phyloP scores from a whole-genome alignment of 2,888 invertebrate species.

The Odiellus spinosus region DNA sequence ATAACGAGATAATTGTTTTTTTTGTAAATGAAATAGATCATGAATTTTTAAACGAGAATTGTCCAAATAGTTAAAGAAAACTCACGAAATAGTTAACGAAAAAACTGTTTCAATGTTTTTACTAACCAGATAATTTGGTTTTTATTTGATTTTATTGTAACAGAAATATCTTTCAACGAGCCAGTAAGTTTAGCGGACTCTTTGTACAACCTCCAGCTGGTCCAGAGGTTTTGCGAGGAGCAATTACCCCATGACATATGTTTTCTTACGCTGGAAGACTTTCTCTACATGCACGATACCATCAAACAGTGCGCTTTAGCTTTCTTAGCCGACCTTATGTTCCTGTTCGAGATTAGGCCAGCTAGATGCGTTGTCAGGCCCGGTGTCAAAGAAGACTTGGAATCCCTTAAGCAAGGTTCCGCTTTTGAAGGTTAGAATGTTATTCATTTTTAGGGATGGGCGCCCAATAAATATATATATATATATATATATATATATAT shows the following conservation, averaged over 20 bases:
- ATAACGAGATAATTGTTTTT: background rate
- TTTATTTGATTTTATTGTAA: background rate
- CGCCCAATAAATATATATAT: no score
- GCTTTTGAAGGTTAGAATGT: no score
- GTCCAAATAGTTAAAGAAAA: no score
- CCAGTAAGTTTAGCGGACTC: conserved; percentile 71
- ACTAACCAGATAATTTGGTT: background rate
- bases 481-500: no score
- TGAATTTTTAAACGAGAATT: no score
- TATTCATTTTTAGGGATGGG: no score
- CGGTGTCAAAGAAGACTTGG: conserved; percentile 29
- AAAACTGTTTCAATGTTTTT: background rate
- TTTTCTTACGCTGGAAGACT: conserved; percentile 88
- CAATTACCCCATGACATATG: conserved; percentile 74
- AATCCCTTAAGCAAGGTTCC: no score
- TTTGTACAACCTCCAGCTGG: conserved; percentile 73
- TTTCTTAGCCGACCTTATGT: conserved; percentile 84
- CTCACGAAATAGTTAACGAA: background rate
- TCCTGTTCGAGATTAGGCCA: conserved; percentile 80
- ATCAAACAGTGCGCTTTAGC: conserved; percentile 81
- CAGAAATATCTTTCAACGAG: conserved; percentile 23
- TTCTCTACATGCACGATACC: conserved; percentile 79
- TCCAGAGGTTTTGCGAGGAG: conserved; percentile 68
- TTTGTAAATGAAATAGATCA: conserved; percentile 11
- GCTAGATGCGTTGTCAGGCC: conserved; percentile 65